Percentiles rank a stretch among this genome's conserved stretches.
Conservation (phyloP, 2,888 invertebrate genomes). For the Mesorhabditis belari region DNA sequence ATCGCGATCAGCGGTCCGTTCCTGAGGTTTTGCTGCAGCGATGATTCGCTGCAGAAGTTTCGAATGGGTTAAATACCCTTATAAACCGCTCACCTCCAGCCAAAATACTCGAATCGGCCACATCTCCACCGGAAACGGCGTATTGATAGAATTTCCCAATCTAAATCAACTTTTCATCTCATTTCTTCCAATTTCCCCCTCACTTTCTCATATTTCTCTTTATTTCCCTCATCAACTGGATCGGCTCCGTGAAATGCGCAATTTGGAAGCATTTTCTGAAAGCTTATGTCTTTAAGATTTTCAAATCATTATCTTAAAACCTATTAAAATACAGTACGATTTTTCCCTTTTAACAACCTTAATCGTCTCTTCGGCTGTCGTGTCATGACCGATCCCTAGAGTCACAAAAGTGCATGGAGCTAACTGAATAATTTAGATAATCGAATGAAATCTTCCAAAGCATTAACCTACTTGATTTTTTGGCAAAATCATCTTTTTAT, state of each 20-base stretch:
- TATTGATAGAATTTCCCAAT: not conserved
- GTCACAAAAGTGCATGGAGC: not conserved
- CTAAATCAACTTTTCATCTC: too few relatives aligned
- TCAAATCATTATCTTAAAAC: too few relatives aligned
- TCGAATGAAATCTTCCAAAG: not conserved
- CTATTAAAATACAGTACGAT: too few relatives aligned
- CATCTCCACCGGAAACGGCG: not conserved
- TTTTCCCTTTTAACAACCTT: not conserved
- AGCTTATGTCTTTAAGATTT: too few relatives aligned
- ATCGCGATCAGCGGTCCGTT: too few relatives aligned
- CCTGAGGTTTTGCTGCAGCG: too few relatives aligned
- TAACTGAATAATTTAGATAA: not conserved
- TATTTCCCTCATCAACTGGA: not conserved
- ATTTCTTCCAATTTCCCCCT: too few relatives aligned
- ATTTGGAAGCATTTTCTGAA: not conserved
- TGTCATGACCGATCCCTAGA: not conserved
- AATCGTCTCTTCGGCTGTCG: not conserved
- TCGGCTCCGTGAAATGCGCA: not conserved
- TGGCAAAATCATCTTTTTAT: not conserved
- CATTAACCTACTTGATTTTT: not conserved
- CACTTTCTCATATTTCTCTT: not conserved
- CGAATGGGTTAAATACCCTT: too few relatives aligned
- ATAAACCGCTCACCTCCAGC: too few relatives aligned
- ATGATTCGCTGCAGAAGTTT: too few relatives aligned
- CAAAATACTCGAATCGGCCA: not conserved